Evolutionary conservation across 1,140 invertebrate species (phyloP).

Genomic region (Armadillidium nasatum): DNA sequence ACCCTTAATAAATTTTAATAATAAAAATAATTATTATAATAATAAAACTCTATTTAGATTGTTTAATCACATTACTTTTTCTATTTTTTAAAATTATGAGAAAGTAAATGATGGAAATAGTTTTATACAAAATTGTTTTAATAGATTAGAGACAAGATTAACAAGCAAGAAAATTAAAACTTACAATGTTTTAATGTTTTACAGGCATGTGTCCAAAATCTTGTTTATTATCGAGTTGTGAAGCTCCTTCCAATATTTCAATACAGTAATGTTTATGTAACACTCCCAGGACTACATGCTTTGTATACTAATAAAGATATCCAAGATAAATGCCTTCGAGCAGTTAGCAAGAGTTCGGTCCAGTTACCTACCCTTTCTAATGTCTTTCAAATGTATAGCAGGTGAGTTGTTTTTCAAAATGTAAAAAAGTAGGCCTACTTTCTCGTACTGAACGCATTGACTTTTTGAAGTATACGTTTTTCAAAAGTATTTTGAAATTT

Average conservation of each 20-base stretch:
- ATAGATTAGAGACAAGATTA: too few species aligned
- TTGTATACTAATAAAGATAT: neutral
- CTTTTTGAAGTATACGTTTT: too few species aligned
- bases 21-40: too few species aligned
- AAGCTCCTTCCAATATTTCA: conserved; percentile 83
- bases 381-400: neutral
- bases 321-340: neutral
- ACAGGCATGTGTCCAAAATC: conserved; percentile 44
- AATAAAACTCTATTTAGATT: too few species aligned
- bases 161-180: neutral
- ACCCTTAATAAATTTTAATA: too few species aligned
- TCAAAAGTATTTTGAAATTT: too few species aligned
- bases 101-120: too few species aligned
- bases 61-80: too few species aligned
- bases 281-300: neutral
- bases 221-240: conserved; percentile 68
- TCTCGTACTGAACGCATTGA: too few species aligned
- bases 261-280: conserved; percentile 85
- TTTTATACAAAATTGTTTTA: too few species aligned
- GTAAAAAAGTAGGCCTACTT: too few species aligned
- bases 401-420: neutral
- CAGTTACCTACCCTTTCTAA: neutral
- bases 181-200: neutral
- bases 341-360: neutral
- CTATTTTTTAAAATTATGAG: too few species aligned